Conservation (phyloP, 2,888 invertebrate species). For the Meta bourneti region DNA sequence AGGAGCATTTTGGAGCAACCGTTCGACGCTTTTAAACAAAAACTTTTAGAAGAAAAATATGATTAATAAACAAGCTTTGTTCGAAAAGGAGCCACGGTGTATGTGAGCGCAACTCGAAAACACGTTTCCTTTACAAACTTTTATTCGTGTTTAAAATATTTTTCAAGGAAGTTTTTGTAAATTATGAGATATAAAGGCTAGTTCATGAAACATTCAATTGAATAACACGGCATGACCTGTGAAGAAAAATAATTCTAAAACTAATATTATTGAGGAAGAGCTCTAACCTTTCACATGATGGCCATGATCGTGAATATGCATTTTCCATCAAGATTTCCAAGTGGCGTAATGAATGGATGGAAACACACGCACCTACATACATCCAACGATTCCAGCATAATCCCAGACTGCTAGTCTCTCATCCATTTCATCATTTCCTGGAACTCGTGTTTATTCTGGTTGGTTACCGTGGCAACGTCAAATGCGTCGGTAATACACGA, state of each 20-base stretch:
- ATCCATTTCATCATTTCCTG: conserved; percentile 71
- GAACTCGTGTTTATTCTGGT: conserved; percentile 75
- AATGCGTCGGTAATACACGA: conserved; percentile 66
- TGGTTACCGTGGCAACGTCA: conserved; percentile 69
- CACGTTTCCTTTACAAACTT: too few relatives aligned
- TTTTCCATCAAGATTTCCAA: conserved; percentile 26
- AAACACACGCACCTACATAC: conserved; percentile 60
- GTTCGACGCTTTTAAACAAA: too few relatives aligned
- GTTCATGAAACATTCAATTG: background rate
- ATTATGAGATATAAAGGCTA: background rate
- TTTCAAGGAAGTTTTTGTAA: background rate
- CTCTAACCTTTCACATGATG: conserved; percentile 14
- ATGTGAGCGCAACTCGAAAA: too few relatives aligned
- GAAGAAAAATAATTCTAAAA: background rate
- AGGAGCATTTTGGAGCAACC: too few relatives aligned
- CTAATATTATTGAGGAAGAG: background rate
- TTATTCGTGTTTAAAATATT: background rate
- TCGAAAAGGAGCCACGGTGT: too few relatives aligned
- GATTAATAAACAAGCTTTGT: too few relatives aligned
- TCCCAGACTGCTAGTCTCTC: conserved; percentile 50
- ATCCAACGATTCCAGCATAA: conserved; percentile 55
- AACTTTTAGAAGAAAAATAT: too few relatives aligned
- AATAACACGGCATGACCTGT: background rate
- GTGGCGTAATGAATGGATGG: conserved; percentile 54
- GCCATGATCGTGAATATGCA: background rate